Conservation (phyloP, 2,113 vertebrate species). For the Opisthocomus hoazin region DNA sequence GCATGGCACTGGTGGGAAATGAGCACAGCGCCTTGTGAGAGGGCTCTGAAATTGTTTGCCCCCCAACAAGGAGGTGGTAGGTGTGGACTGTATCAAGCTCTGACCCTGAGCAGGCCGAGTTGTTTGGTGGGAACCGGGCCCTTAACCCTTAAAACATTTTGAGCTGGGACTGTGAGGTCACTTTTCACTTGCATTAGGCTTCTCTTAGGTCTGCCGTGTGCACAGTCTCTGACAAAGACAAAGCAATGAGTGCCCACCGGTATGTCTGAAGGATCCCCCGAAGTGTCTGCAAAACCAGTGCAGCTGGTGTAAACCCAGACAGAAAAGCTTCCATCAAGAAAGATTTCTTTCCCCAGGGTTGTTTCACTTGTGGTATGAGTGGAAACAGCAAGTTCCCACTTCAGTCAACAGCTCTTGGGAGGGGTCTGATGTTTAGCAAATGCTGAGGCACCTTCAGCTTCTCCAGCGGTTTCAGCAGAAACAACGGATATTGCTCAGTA, state of each 20-base stretch:
- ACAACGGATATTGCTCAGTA: rapidly evolving
- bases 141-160: neutral
- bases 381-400: constrained; percentile 23
- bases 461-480: neutral
- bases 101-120: neutral
- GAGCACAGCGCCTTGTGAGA: neutral
- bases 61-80: neutral
- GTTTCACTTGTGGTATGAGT: neutral
- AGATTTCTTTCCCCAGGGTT: neutral
- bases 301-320: neutral
- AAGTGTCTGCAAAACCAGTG: neutral
- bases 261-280: neutral
- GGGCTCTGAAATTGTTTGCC: neutral
- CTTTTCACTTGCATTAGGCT: neutral
- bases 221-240: neutral
- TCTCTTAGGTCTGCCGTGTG: neutral
- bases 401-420: constrained; percentile 5
- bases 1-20: neutral
- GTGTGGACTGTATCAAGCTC: neutral
- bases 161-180: neutral
- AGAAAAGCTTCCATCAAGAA: neutral
- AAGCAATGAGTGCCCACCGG: neutral
- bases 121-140: neutral
- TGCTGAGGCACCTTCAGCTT: neutral
- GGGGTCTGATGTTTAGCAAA: neutral